phyloP scores from a whole-genome alignment of 2,113 vertebrate genomes.

The Clarias gariepinus region DNA sequence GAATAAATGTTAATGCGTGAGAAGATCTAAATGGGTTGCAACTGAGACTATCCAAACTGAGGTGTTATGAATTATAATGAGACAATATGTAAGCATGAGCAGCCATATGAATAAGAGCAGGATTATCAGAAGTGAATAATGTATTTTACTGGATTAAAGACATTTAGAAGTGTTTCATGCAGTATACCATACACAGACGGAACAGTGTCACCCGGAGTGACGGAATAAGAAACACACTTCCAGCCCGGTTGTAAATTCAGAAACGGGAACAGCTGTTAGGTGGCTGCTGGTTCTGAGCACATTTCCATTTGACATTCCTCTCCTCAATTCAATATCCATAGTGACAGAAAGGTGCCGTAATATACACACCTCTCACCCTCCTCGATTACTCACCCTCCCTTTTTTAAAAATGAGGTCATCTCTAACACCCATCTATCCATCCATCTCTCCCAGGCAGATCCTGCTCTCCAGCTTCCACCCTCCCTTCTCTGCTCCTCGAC shows the following conservation, averaged over 20 bases:
- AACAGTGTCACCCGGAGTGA: background rate
- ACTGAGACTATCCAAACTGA: constrained; percentile 25
- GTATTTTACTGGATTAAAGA: constrained; percentile 9
- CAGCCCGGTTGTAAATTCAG: constrained; percentile 1
- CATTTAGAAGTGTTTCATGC: background rate
- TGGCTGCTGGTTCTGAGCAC: background rate
- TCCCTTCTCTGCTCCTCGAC: background rate
- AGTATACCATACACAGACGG: background rate
- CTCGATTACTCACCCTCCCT: constrained; percentile 9
- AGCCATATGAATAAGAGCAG: constrained; percentile 12
- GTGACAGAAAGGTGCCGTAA: constrained; percentile 48
- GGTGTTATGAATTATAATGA: constrained; percentile 25
- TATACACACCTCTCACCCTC: constrained; percentile 3
- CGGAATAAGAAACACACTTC: background rate
- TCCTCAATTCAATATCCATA: constrained; percentile 54
- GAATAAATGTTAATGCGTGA: constrained; percentile 50
- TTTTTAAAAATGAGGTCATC: constrained; percentile 37
- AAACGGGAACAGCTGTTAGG: background rate
- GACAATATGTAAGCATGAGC: constrained; percentile 27
- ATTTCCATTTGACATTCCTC: constrained; percentile 51
- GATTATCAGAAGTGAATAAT: constrained; percentile 23
- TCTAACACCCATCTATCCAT: constrained; percentile 31
- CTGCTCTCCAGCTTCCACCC: constrained; percentile 16
- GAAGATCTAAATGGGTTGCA: constrained; percentile 38
- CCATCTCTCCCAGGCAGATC: constrained; percentile 36